These are phyloP conservation scores for Paelopatides confundens DNA, from an alignment of 53 echinoderm and acorn worm genomes.

Conservation along the genomic window DNA sequence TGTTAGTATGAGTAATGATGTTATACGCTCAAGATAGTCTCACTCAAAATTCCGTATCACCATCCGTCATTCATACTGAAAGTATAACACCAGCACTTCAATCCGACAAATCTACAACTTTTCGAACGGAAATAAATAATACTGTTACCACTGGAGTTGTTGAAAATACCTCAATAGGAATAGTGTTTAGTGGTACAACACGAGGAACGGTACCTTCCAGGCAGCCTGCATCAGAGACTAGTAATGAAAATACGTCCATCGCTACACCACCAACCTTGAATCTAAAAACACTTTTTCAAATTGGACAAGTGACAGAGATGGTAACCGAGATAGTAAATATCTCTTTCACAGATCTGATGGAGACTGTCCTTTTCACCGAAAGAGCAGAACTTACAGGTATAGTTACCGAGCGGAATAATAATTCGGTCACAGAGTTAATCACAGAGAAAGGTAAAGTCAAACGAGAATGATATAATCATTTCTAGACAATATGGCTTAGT, in stretches of 20 bases:
- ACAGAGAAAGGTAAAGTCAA: neutral
- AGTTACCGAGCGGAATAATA: neutral
- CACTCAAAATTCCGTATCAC: neutral
- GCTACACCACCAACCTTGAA: too few relatives aligned
- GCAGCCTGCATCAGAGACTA: too few relatives aligned
- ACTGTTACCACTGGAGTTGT: too few relatives aligned
- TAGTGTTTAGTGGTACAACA: too few relatives aligned
- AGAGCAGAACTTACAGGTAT: neutral
- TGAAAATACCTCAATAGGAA: too few relatives aligned
- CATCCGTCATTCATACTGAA: neutral
- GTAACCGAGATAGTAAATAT: neutral
- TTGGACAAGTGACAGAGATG: neutral
- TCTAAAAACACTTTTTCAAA: too few relatives aligned
- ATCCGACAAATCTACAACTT: too few relatives aligned
- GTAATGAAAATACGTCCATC: too few relatives aligned
- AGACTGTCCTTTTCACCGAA: neutral
- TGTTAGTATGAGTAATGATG: neutral
- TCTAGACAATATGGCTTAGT: too few relatives aligned
- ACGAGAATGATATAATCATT: neutral
- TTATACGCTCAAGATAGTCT: neutral
- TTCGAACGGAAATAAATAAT: too few relatives aligned
- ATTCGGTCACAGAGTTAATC: neutral
- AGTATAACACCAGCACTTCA: too few relatives aligned
- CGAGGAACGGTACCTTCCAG: too few relatives aligned
- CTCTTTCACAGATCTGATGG: neutral